phyloP scores from a whole-genome alignment of 2,888 invertebrate genomes.

The Teinopalpus imperialis region DNA sequence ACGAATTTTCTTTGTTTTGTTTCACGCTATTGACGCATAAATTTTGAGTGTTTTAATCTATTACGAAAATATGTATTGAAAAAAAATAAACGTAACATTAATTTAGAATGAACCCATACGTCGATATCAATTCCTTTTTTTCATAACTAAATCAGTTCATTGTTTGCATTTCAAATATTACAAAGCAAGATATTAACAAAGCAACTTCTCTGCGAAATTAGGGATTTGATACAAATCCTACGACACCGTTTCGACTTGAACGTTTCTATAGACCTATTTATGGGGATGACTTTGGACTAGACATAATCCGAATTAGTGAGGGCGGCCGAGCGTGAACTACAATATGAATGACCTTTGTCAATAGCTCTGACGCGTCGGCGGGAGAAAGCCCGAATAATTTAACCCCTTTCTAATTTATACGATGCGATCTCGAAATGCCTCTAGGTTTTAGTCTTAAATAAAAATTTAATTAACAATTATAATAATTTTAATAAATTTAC shows the following conservation, averaged over 20 bases:
- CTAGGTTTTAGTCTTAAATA: not conserved
- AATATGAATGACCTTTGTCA: slow-evolving; percentile 78
- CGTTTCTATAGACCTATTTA: slow-evolving; percentile 6
- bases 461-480: not conserved
- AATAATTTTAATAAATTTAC: too few relatives aligned
- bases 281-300: slow-evolving; percentile 39
- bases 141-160: too few relatives aligned
- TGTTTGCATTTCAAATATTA: too few relatives aligned
- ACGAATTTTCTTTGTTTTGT: too few relatives aligned
- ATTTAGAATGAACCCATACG: too few relatives aligned
- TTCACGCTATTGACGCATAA: too few relatives aligned
- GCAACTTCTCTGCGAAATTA: too few relatives aligned
- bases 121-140: too few relatives aligned
- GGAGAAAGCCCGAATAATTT: slow-evolving; percentile 57
- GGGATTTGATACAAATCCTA: slow-evolving; percentile 9
- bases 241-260: not conserved
- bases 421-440: slow-evolving; percentile 33
- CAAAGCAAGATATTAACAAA: too few relatives aligned
- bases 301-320: slow-evolving; percentile 68
- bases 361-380: slow-evolving; percentile 58
- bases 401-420: slow-evolving; percentile 42
- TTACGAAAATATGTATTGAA: too few relatives aligned
- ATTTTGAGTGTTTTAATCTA: too few relatives aligned
- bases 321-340: slow-evolving; percentile 63
- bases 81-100: too few relatives aligned